phyloP scores from a whole-genome alignment of 2,888 invertebrate species.

The Mamestra brassicae region DNA sequence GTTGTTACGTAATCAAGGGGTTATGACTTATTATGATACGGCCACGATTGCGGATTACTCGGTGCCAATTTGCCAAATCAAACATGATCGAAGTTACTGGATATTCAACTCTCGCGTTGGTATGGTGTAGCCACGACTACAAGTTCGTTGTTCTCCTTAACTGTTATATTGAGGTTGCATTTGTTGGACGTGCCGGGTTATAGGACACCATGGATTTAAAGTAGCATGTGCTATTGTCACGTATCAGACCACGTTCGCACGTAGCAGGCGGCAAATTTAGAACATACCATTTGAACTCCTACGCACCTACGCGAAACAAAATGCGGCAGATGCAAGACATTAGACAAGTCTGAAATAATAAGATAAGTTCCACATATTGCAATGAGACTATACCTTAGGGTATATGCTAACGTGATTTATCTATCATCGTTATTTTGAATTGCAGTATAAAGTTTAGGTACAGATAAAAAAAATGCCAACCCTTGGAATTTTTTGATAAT shows the following conservation, averaged over 20 bases:
- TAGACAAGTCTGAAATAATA: slow-evolving; percentile 17
- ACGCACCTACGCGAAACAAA: slow-evolving; percentile 16
- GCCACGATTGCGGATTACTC: slow-evolving; percentile 26
- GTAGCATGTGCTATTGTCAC: slow-evolving; percentile 27
- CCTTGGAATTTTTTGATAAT: slow-evolving; percentile 2
- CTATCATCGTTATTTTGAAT: slow-evolving; percentile 5
- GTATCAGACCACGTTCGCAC: slow-evolving; percentile 36
- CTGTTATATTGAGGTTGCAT: slow-evolving; percentile 40
- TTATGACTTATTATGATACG: slow-evolving; percentile 31
- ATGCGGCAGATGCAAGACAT: slow-evolving; percentile 14
- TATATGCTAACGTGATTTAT: background rate
- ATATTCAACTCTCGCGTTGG: background rate
- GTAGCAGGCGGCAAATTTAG: slow-evolving; percentile 30
- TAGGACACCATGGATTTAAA: slow-evolving; percentile 18
- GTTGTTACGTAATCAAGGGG: slow-evolving; percentile 22
- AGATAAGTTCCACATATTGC: background rate
- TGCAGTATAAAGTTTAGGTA: background rate
- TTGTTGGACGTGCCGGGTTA: slow-evolving; percentile 31
- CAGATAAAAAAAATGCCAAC: background rate
- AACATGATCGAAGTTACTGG: slow-evolving; percentile 14
- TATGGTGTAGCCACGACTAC: slow-evolving; percentile 15
- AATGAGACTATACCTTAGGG: background rate
- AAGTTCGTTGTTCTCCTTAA: slow-evolving; percentile 30
- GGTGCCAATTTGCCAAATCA: slow-evolving; percentile 25
- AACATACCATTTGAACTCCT: slow-evolving; percentile 39